Percentiles rank a stretch among this genome's conserved stretches.
Conservation (phyloP, 2,797 vertebrate genomes). For the Leptodactylus fallax region DNA sequence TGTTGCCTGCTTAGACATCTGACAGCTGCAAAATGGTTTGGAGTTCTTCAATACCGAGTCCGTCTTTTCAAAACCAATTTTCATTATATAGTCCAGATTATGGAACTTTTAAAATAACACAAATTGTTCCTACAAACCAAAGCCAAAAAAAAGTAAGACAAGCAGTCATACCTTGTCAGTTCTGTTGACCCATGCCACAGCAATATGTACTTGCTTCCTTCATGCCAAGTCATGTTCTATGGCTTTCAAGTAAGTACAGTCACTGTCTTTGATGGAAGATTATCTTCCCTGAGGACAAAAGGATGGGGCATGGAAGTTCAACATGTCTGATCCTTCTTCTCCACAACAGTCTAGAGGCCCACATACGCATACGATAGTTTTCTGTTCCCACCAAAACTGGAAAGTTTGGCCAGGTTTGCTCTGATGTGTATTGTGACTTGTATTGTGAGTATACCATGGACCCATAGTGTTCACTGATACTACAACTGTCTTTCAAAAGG, state of each 20-base stretch:
- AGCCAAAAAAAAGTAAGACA: background rate
- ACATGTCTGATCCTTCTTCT: too few species aligned
- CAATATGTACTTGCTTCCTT: background rate
- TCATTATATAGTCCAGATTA: background rate
- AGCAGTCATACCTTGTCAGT: background rate
- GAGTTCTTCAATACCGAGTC: background rate
- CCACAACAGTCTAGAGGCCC: too few species aligned
- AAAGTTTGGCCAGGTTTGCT: too few species aligned
- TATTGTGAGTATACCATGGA: too few species aligned
- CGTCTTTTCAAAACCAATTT: constrained; percentile 41
- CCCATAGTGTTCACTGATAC: too few species aligned
- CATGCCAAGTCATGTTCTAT: background rate
- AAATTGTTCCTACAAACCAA: background rate
- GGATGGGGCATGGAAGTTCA: too few species aligned
- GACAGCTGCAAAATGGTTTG: constrained; percentile 44
- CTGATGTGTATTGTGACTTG: too few species aligned
- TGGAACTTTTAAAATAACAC: background rate
- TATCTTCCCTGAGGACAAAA: too few species aligned
- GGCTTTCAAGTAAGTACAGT: background rate
- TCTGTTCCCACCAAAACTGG: too few species aligned
- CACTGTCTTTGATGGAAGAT: too few species aligned
- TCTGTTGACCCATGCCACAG: background rate
- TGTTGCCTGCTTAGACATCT: constrained; percentile 42
- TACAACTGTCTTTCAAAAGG: too few species aligned
- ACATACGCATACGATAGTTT: too few species aligned